A percentile compares a stretch with the other conserved stretches of the same genome.
These are phyloP conservation scores for Brevimyrus niger DNA, from an alignment of 2,113 vertebrate genomes.

Conservation along the genomic window DNA sequence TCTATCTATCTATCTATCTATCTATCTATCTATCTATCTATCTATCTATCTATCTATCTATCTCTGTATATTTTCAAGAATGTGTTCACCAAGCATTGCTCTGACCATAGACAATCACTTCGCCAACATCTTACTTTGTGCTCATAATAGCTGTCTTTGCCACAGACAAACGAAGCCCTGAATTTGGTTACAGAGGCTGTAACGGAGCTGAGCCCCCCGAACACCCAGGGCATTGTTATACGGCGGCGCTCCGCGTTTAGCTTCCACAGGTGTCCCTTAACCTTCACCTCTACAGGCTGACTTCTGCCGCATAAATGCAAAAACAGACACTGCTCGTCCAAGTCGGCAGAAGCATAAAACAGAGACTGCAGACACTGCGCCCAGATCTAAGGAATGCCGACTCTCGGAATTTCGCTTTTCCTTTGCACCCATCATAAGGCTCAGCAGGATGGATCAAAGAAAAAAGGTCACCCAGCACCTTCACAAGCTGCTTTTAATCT, in stretches of 20 bases:
- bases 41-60: too few relatives aligned
- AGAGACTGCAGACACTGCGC: neutral
- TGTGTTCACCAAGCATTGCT: neutral
- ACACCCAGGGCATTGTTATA: neutral
- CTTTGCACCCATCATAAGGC: neutral
- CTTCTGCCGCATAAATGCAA: neutral
- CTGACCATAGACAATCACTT: neutral
- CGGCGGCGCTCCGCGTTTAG: neutral
- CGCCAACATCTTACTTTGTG: neutral
- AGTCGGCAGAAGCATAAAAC: neutral
- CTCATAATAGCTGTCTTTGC: neutral
- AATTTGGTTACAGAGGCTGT: neutral
- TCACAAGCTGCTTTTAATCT: neutral
- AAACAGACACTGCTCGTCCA: neutral
- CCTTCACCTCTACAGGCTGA: neutral
- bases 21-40: too few relatives aligned
- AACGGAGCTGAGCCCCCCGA: neutral
- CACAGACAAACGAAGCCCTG: neutral
- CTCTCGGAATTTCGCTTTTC: neutral
- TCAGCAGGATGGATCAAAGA: neutral
- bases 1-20: too few relatives aligned
- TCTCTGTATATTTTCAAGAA: neutral
- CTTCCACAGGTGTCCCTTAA: neutral
- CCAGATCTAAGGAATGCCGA: neutral
- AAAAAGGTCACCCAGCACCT: neutral